Evolutionary conservation across 1,140 invertebrate genomes (phyloP).

Genomic region (Psilanteris sp.): DNA sequence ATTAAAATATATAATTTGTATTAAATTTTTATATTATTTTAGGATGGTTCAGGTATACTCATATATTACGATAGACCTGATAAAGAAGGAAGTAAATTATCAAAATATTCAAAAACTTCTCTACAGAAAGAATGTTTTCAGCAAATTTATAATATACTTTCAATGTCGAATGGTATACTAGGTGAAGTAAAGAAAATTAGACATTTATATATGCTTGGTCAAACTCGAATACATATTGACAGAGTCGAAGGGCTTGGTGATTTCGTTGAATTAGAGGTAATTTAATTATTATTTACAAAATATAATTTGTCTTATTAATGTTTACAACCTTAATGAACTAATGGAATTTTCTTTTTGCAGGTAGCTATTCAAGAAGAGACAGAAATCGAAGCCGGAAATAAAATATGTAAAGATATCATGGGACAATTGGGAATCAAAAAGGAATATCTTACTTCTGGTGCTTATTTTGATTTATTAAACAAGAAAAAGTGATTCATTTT

Average conservation of each 20-base stretch:
- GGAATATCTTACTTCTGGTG: slow-evolving; percentile 18
- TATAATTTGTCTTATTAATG: no score
- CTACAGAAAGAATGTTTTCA: slow-evolving; percentile 76
- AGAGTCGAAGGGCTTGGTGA: slow-evolving; percentile 88
- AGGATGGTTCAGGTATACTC: slow-evolving; percentile 82
- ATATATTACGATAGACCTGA: slow-evolving; percentile 90
- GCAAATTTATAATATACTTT: slow-evolving; percentile 79
- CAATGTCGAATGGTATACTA: slow-evolving; percentile 82
- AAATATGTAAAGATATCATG: slow-evolving; percentile 38
- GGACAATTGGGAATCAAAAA: slow-evolving; percentile 25
- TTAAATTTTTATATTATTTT: slow-evolving; percentile 17
- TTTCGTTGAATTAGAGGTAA: slow-evolving; percentile 94
- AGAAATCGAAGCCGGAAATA: background rate
- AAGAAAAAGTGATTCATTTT: background rate
- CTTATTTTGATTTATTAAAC: slow-evolving; percentile 28
- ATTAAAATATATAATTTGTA: background rate
- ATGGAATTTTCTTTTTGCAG: slow-evolving; percentile 17
- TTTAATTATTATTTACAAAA: background rate
- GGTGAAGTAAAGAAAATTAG: slow-evolving; percentile 87
- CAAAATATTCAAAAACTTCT: slow-evolving; percentile 82
- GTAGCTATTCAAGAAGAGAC: slow-evolving; percentile 16
- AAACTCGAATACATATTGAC: slow-evolving; percentile 94
- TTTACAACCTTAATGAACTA: no score
- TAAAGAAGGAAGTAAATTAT: slow-evolving; percentile 85
- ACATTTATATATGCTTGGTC: slow-evolving; percentile 87